Percentiles rank a stretch among this genome's conserved stretches.
Evolutionary conservation across 1,140 invertebrate genomes (phyloP).

Genomic region (Apis laboriosa): DNA sequence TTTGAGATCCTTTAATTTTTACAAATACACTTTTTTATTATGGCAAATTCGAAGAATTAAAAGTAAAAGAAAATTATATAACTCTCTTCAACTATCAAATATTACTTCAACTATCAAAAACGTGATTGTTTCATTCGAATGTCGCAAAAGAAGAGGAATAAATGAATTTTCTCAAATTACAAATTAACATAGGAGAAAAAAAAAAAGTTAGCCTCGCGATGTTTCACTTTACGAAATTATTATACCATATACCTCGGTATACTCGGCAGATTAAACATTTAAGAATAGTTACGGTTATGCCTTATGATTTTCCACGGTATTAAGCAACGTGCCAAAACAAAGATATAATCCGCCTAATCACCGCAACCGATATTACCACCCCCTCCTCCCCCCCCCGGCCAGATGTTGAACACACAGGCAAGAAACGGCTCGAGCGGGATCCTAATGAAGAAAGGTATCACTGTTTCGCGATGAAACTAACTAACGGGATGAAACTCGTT

Average conservation of each 20-base stretch:
- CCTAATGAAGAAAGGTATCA: constrained; percentile 27
- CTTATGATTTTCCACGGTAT: constrained; percentile 6
- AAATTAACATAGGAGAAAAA: too few species aligned
- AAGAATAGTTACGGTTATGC: background rate
- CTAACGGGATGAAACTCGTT: constrained; percentile 4
- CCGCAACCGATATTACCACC: constrained; percentile 9
- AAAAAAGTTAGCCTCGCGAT: too few species aligned
- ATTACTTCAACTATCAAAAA: too few species aligned
- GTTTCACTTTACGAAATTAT: background rate
- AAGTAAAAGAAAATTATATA: too few species aligned
- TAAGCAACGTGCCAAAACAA: constrained; percentile 4
- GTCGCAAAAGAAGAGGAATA: too few species aligned
- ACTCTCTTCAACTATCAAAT: too few species aligned
- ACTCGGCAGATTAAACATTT: background rate
- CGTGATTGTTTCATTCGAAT: too few species aligned
- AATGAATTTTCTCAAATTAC: too few species aligned
- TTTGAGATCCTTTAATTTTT: too few species aligned
- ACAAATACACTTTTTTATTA: too few species aligned
- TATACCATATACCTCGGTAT: background rate
- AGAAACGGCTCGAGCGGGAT: background rate
- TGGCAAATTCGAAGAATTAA: too few species aligned
- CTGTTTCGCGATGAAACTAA: background rate
- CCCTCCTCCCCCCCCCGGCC: background rate
- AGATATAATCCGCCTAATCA: constrained; percentile 13
- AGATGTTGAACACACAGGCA: constrained; percentile 1